Evolutionary conservation across 2,113 vertebrate species (phyloP).

Genomic region (Perca schrenkii): DNA sequence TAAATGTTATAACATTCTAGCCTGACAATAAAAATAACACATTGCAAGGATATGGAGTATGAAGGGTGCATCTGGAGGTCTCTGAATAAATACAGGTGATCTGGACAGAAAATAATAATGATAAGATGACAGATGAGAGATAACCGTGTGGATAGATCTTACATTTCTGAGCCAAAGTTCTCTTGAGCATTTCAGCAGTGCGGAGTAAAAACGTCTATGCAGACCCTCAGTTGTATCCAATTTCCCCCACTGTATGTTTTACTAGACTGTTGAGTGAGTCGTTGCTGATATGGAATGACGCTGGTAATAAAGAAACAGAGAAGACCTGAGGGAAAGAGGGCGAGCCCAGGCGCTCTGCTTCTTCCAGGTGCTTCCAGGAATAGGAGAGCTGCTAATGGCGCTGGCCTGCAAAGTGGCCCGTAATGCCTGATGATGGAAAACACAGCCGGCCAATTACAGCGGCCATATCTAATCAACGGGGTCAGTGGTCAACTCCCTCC

Average conservation of each 20-base stretch:
- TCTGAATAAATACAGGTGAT: slow-evolving; percentile 21
- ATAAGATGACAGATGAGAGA: slow-evolving; percentile 25
- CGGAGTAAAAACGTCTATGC: not conserved
- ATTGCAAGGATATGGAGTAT: not conserved
- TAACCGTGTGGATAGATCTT: slow-evolving; percentile 7
- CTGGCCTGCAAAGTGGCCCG: slow-evolving; percentile 48
- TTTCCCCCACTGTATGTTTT: slow-evolving; percentile 22
- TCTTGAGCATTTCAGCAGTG: not conserved
- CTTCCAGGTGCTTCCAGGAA: slow-evolving; percentile 73
- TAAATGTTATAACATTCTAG: not conserved
- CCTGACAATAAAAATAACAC: not conserved
- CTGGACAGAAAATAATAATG: not conserved
- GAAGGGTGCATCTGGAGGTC: slow-evolving; percentile 21
- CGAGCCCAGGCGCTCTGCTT: slow-evolving; percentile 30
- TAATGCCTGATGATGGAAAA: slow-evolving; percentile 80
- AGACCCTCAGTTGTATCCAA: not conserved
- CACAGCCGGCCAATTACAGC: slow-evolving; percentile 74
- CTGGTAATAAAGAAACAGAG: slow-evolving; percentile 31
- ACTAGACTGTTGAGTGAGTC: slow-evolving; percentile 21
- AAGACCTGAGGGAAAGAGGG: slow-evolving; percentile 26
- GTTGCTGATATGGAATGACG: slow-evolving; percentile 30
- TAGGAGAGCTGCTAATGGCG: slow-evolving; percentile 61
- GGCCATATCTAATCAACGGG: slow-evolving; percentile 74
- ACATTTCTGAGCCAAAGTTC: not conserved
- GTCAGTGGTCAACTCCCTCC: slow-evolving; percentile 61